Evolutionary conservation across 1,140 invertebrate species (phyloP), one percentile per base, ranked within the genome.

Genomic region (Euglossa dilemma): DNA sequence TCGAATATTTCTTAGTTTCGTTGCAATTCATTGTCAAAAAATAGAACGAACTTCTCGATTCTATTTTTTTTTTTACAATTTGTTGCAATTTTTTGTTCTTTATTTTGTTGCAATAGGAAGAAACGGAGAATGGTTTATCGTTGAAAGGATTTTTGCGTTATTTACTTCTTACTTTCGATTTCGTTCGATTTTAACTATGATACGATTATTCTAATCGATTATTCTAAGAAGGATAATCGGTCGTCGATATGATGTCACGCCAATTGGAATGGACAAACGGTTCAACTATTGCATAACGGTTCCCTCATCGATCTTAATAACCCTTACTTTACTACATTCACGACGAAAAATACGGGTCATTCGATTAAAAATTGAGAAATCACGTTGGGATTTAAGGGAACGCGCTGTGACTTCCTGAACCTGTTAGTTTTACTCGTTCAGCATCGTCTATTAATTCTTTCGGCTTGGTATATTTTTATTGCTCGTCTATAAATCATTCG

Each of bases 201-300:
- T 43, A 43, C 66, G 23, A 57, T 64, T 67, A 56, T 64, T 83
- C 5, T 18, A 56, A 67, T 59, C 74, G 45, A 57, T 64, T 67
- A 56, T 66, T 83, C 18, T 7, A 47, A 57, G 50, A 71, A 47
- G 23, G 66, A 71, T 56, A 83, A 71, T 54, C 56, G 66, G 73
- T 79, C 63, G 78, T 52, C 56, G 64, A 75, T 81, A 75, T 45
- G 71, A 75, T 73, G 83, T 73, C 50, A 59, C 67, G 63, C 43
- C 79, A 85, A 85, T 85, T 85, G 79, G 28, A 82, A 82, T 59
- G 50, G 25, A 63, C 73, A 85, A 76, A 52, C 64, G 50, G 66
- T 81, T 85, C 43, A 76, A 75, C 57, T 61, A 82, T 85, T 82
- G 66, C 83, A 71, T 70, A 84, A 84, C 54, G 7, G 11, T 80